Percentiles rank a stretch among this genome's conserved stretches.
phyloP scores from a whole-genome alignment of 1,140 invertebrate species.

The Muscidifurax raptorellus region DNA sequence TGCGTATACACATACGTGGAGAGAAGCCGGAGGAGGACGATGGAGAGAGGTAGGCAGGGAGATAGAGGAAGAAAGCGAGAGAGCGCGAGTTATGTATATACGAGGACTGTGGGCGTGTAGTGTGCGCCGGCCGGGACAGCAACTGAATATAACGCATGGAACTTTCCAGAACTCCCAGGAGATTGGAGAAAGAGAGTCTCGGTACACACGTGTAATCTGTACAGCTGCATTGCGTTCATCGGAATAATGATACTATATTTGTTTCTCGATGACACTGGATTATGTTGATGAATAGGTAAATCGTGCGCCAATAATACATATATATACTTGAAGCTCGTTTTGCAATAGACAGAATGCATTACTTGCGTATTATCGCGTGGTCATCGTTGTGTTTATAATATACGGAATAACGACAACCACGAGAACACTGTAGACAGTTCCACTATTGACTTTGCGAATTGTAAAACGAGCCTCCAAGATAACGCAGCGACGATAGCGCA shows the following conservation, averaged over 20 bases:
- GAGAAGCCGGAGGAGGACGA: background rate
- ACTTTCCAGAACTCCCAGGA: slow-evolving; percentile 64
- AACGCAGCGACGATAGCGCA: background rate
- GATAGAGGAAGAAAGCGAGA: background rate
- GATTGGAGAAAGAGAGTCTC: background rate
- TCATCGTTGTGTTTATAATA: no score
- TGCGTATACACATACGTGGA: no score
- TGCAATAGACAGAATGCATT: no score
- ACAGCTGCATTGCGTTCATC: background rate
- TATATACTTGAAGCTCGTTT: no score
- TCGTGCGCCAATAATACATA: no score
- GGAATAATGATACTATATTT: no score
- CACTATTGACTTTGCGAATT: background rate
- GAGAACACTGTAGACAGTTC: no score
- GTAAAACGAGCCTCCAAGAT: background rate
- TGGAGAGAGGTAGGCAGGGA: background rate
- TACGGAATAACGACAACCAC: no score
- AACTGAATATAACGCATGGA: slow-evolving; percentile 58
- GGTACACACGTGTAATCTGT: background rate
- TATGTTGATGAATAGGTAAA: no score
- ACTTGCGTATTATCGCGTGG: no score
- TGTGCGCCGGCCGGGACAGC: background rate
- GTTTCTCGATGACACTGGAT: no score
- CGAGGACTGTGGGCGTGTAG: background rate
- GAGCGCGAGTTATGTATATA: no score